These are phyloP conservation scores for Rhagoletis zephyria DNA, from an alignment of 1,140 invertebrate genomes.

Conservation along the genomic window DNA sequence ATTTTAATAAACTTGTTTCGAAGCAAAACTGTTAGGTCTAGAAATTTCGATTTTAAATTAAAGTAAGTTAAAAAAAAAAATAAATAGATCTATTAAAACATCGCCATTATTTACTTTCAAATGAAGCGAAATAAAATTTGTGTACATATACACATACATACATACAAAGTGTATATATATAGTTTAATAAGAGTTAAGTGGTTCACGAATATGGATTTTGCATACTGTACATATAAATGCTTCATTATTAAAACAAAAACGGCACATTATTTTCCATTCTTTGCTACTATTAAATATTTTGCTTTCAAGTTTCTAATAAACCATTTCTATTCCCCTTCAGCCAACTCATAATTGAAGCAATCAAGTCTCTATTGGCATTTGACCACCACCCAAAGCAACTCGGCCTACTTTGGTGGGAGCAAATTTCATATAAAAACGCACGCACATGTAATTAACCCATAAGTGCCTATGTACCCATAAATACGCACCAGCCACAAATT, in stretches of 20 bases:
- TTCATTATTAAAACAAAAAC: too few relatives aligned
- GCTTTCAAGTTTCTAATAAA: neutral
- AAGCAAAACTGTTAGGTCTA: too few relatives aligned
- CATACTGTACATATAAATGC: too few relatives aligned
- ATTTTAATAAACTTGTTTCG: too few relatives aligned
- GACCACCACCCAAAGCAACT: neutral
- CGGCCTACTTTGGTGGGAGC: neutral
- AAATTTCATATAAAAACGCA: conserved; percentile 12
- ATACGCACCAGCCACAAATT: conserved; percentile 36
- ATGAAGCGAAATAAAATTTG: neutral
- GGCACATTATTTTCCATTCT: too few relatives aligned
- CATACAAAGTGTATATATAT: neutral
- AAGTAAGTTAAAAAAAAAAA: too few relatives aligned
- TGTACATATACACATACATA: neutral
- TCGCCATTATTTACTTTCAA: neutral
- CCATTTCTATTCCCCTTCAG: neutral
- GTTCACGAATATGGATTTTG: too few relatives aligned
- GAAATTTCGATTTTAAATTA: too few relatives aligned
- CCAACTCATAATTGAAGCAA: neutral
- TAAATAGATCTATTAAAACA: too few relatives aligned
- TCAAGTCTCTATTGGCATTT: neutral
- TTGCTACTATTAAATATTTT: neutral
- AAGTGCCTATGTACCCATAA: conserved; percentile 12
- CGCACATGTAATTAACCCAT: conserved; percentile 37
- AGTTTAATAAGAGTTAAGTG: neutral